Conservation (phyloP, 2,888 invertebrate species). For the Pteria penguin region DNA sequence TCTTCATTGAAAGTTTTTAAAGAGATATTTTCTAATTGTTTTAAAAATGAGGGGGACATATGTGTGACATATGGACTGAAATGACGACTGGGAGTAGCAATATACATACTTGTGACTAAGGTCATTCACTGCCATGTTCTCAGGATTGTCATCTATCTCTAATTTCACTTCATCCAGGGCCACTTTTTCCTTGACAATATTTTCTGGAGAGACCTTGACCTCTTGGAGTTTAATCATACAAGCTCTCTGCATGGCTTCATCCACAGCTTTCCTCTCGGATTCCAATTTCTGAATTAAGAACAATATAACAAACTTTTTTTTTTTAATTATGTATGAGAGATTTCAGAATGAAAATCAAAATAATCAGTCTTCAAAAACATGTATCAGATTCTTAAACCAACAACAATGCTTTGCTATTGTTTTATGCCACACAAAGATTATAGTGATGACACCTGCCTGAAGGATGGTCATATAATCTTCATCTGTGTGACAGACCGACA, state of each 20-base stretch:
- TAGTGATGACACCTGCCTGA: no score
- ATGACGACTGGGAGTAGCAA: no score
- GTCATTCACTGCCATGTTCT: neutral
- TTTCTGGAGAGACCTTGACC: conserved; percentile 12
- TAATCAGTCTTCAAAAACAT: no score
- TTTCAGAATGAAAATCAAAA: neutral
- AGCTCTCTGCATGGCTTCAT: conserved; percentile 40
- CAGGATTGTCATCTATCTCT: neutral
- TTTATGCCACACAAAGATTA: no score
- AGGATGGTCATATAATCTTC: no score
- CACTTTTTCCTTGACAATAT: neutral
- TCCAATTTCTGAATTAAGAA: conserved; percentile 40
- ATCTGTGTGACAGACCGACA: no score
- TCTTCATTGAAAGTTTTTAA: no score
- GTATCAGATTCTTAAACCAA: no score
- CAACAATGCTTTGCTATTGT: no score
- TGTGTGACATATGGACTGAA: no score
- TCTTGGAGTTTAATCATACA: conserved; percentile 18
- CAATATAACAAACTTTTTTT: neutral
- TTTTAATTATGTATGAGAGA: neutral
- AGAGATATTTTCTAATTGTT: no score
- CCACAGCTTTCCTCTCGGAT: conserved; percentile 33
- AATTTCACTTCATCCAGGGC: neutral
- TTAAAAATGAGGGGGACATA: no score
- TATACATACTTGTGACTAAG: neutral